A percentile compares a stretch with the other conserved stretches of the same genome.
These are phyloP conservation scores for Lepidurus arcticus DNA, from an alignment of 1,140 invertebrate species.

Conservation along the genomic window DNA sequence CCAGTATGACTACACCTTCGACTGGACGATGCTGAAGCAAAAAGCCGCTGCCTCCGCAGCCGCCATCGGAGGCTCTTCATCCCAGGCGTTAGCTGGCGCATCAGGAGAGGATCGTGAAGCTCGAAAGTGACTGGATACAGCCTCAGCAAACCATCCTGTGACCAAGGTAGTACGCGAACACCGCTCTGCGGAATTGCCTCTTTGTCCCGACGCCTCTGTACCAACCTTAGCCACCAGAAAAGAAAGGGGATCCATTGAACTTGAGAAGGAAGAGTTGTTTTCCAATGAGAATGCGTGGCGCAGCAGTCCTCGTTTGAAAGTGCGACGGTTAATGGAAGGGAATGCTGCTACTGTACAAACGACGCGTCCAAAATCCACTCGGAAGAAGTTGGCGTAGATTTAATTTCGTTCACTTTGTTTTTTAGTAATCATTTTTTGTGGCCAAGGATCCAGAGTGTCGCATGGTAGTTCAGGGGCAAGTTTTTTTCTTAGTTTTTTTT, in stretches of 20 bases:
- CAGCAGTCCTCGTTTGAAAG: constrained; percentile 6
- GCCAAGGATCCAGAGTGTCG: background rate
- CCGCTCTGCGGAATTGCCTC: background rate
- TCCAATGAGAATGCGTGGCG: constrained; percentile 9
- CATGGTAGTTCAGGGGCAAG: background rate
- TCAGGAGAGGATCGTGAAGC: background rate
- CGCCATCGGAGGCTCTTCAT: constrained; percentile 39
- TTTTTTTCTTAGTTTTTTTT: background rate
- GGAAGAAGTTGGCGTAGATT: background rate
- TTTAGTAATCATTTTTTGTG: background rate
- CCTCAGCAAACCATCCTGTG: constrained; percentile 9
- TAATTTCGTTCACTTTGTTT: background rate
- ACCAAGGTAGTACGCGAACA: constrained; percentile 10
- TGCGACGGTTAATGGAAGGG: constrained; percentile 5
- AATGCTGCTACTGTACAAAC: constrained; percentile 15
- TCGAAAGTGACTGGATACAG: constrained; percentile 17
- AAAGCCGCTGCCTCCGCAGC: constrained; percentile 53
- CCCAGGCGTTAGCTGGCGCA: constrained; percentile 37
- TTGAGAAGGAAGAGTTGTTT: background rate
- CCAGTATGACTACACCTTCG: constrained; percentile 99
- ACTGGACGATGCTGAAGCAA: constrained; percentile 99
- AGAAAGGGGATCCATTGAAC: background rate
- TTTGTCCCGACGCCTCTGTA: constrained; percentile 17
- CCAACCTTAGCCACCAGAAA: constrained; percentile 14
- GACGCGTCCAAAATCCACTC: constrained; percentile 20